Percentiles rank a stretch among this genome's conserved stretches.
Conservation (phyloP, 2,888 invertebrate genomes). For the Dusona sp. region DNA sequence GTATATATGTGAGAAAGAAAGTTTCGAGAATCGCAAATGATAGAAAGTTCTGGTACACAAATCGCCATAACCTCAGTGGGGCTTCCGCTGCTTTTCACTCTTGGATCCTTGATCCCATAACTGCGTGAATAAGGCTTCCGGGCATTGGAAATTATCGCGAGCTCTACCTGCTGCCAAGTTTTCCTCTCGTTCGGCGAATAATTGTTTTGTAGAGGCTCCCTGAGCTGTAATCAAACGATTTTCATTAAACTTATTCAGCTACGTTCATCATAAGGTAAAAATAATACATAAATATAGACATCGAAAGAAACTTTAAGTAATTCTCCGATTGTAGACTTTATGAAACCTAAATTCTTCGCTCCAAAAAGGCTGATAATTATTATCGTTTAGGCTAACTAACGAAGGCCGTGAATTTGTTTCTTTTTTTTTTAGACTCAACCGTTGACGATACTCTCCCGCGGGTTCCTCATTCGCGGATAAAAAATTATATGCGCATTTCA, state of each 20-base stretch:
- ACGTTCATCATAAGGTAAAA: slow-evolving; percentile 14
- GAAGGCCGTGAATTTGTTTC: background rate
- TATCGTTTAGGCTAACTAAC: background rate
- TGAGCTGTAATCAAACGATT: slow-evolving; percentile 17
- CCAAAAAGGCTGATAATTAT: background rate
- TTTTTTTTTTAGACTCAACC: background rate
- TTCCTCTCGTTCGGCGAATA: slow-evolving; percentile 38
- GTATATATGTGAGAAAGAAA: slow-evolving; percentile 1
- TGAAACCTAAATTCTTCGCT: background rate
- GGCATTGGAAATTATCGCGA: slow-evolving; percentile 48
- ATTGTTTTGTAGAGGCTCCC: slow-evolving; percentile 21
- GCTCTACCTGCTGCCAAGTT: slow-evolving; percentile 27
- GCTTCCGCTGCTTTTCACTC: slow-evolving; percentile 37
- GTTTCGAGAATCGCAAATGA: slow-evolving; percentile 19
- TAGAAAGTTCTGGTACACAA: slow-evolving; percentile 33
- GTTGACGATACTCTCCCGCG: background rate
- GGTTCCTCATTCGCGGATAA: background rate
- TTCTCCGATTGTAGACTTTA: background rate
- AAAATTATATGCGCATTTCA: background rate
- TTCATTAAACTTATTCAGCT: background rate
- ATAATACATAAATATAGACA: background rate
- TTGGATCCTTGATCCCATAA: slow-evolving; percentile 6
- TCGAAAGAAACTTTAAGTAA: background rate
- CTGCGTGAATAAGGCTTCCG: slow-evolving; percentile 36
- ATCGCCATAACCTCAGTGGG: slow-evolving; percentile 12